Evolutionary conservation across 2,888 invertebrate genomes (phyloP).

Genomic region (Eupithecia inturbata): DNA sequence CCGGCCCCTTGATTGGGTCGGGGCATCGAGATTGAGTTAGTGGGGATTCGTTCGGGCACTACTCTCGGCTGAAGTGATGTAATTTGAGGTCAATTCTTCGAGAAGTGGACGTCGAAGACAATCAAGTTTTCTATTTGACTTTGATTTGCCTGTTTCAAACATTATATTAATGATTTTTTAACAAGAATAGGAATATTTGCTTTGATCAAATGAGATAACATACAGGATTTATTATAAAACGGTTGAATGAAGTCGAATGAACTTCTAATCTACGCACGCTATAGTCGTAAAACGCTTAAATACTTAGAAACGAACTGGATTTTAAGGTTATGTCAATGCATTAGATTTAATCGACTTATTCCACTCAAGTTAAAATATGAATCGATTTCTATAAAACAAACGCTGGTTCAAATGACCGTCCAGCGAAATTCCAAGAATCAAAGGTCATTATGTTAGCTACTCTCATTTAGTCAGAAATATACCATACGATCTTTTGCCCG

Average conservation of each 20-base stretch:
- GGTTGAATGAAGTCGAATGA: neutral
- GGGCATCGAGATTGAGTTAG: conserved; percentile 71
- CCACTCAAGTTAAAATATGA: neutral
- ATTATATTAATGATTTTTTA: neutral
- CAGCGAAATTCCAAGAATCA: neutral
- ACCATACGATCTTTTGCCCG: no score
- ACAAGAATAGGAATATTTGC: neutral
- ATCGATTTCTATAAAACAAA: neutral
- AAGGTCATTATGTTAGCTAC: neutral
- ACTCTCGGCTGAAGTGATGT: conserved; percentile 42
- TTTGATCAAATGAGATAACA: neutral
- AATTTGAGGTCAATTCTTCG: conserved; percentile 46
- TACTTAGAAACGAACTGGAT: neutral
- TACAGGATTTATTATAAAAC: neutral
- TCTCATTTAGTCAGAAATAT: neutral
- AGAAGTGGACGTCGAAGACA: conserved; percentile 39
- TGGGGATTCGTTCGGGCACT: conserved; percentile 53
- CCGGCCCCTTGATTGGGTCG: conserved; percentile 67
- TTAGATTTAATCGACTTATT: neutral
- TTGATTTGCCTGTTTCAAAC: neutral
- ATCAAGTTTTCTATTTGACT: conserved; percentile 31
- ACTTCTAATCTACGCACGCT: neutral
- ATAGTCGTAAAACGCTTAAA: neutral
- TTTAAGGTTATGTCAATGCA: neutral
- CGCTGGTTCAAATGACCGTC: neutral